Conservation (phyloP, 2,888 invertebrate genomes). For the Abrostola tripartita region DNA sequence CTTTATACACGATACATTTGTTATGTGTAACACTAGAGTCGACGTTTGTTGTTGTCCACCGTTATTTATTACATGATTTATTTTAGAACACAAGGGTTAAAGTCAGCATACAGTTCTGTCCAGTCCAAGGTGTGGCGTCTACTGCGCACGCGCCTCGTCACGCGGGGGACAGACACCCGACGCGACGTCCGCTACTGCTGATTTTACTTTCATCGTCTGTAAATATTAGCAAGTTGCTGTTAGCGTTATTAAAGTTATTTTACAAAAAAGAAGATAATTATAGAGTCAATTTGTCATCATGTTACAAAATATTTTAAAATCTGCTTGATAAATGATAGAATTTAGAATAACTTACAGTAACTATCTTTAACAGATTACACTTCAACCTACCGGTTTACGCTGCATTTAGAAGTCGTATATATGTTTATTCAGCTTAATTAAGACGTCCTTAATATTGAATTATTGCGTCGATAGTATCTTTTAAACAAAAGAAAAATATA, state of each 20-base stretch:
- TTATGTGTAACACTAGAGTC: background rate
- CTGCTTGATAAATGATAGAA: too few species aligned
- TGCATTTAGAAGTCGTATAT: too few species aligned
- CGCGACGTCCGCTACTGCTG: slow-evolving; percentile 88
- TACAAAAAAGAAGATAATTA: too few species aligned
- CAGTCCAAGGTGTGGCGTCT: slow-evolving; percentile 48
- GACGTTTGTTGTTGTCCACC: background rate
- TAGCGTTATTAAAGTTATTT: too few species aligned
- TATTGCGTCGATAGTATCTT: background rate
- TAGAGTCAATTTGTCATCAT: too few species aligned
- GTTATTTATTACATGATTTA: background rate
- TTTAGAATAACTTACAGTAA: too few species aligned
- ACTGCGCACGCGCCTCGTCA: slow-evolving; percentile 85
- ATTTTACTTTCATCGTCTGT: slow-evolving; percentile 89
- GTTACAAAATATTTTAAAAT: too few species aligned
- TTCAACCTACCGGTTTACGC: too few species aligned
- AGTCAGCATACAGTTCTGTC: background rate
- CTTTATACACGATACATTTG: background rate
- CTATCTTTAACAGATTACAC: too few species aligned
- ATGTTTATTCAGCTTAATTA: too few species aligned
- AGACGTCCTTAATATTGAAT: background rate
- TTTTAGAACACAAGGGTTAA: background rate
- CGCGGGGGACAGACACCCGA: slow-evolving; percentile 90
- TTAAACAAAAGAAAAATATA: background rate
- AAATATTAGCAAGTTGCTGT: slow-evolving; percentile 33